phyloP scores from a whole-genome alignment of 1,140 invertebrate genomes.

The Papilio machaon region DNA sequence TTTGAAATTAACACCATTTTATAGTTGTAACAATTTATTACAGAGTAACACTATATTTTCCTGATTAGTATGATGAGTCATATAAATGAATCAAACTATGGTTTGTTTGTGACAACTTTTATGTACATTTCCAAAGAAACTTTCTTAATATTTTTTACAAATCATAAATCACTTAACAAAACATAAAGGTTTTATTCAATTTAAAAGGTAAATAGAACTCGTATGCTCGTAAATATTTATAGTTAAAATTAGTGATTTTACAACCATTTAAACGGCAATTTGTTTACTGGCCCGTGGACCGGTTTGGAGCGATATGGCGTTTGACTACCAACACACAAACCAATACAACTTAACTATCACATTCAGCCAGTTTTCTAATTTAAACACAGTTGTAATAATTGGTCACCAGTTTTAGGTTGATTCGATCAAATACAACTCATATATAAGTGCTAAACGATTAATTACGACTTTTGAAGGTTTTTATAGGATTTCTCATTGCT shows the following conservation, averaged over 20 bases:
- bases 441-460: too few relatives aligned
- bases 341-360: slow-evolving; percentile 5
- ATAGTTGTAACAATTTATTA: not conserved
- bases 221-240: slow-evolving; percentile 18
- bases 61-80: not conserved
- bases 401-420: not conserved
- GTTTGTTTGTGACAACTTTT: too few relatives aligned
- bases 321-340: not conserved
- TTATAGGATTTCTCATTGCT: too few relatives aligned
- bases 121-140: not conserved
- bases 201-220: not conserved
- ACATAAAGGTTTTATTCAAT: slow-evolving; percentile 1
- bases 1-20: slow-evolving; percentile 20
- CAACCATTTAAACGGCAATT: slow-evolving; percentile 15
- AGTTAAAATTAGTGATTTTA: slow-evolving; percentile 22
- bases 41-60: not conserved
- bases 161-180: slow-evolving; percentile 5
- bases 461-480: too few relatives aligned
- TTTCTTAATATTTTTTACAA: not conserved
- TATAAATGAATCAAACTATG: not conserved
- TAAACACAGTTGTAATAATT: not conserved
- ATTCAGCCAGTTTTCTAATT: slow-evolving; percentile 7
- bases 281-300: not conserved
- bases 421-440: not conserved
- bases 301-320: slow-evolving; percentile 7